These are phyloP conservation scores for Tetragonisca angustula DNA, from an alignment of 2,888 invertebrate genomes.

Conservation along the genomic window DNA sequence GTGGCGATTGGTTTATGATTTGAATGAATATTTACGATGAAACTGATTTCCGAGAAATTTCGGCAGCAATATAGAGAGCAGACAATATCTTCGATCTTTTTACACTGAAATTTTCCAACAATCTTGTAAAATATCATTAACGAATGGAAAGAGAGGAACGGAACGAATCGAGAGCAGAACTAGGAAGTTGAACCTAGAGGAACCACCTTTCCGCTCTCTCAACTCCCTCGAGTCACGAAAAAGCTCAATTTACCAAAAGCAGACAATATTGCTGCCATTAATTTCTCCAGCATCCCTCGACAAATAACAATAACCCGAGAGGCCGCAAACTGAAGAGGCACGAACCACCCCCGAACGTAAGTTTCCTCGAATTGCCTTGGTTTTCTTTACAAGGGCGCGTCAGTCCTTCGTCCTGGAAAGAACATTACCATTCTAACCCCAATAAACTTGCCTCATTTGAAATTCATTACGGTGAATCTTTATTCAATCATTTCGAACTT, in stretches of 20 bases:
- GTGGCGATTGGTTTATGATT: too few relatives aligned
- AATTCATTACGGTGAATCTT: too few relatives aligned
- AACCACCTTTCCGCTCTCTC: not conserved
- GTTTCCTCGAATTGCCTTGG: not conserved
- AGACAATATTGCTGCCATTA: conserved; percentile 11
- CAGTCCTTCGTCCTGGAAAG: too few relatives aligned
- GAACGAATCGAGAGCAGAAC: not conserved
- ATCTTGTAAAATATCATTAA: not conserved
- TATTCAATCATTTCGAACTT: too few relatives aligned
- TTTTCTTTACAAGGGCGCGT: not conserved
- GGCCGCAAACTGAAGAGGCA: not conserved
- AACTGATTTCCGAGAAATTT: too few relatives aligned
- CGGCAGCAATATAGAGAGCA: too few relatives aligned
- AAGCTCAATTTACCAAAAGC: conserved; percentile 1
- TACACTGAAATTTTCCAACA: not conserved
- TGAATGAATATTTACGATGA: too few relatives aligned
- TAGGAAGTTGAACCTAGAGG: not conserved
- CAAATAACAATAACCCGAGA: not conserved
- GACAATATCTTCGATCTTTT: too few relatives aligned
- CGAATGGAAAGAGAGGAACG: not conserved
- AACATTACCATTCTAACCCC: too few relatives aligned
- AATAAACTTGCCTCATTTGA: too few relatives aligned
- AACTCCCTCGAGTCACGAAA: not conserved
- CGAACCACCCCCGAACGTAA: not conserved
- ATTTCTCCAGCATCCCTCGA: conserved; percentile 14